Evolutionary conservation across 2,888 invertebrate genomes (phyloP).

Genomic region (Charanyca ferruginea): DNA sequence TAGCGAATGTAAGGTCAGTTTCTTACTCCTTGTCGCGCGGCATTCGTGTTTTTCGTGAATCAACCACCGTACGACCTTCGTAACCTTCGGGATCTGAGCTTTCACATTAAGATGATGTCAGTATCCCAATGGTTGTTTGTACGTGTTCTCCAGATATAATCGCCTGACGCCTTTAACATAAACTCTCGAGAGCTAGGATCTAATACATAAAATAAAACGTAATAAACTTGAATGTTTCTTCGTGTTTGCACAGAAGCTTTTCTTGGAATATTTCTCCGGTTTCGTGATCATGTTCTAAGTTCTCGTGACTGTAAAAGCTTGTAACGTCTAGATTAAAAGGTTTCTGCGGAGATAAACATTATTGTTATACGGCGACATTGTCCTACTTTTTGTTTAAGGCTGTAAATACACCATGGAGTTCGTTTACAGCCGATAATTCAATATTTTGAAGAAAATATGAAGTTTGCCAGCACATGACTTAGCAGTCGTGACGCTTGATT

Average conservation of each 20-base stretch:
- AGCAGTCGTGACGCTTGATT: background rate
- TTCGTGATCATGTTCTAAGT: constrained; percentile 59
- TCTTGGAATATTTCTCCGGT: constrained; percentile 49
- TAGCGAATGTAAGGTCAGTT: constrained; percentile 21
- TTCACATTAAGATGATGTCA: constrained; percentile 42
- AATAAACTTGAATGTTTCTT: constrained; percentile 37
- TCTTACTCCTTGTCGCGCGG: constrained; percentile 5
- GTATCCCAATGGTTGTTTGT: constrained; percentile 21
- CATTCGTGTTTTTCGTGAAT: constrained; percentile 17
- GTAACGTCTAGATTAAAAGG: constrained; percentile 57
- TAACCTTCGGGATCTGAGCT: constrained; percentile 38
- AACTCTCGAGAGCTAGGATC: background rate
- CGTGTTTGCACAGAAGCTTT: constrained; percentile 47
- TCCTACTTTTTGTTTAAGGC: constrained; percentile 37
- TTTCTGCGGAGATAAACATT: constrained; percentile 52
- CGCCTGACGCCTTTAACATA: constrained; percentile 3
- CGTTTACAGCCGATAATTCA: background rate
- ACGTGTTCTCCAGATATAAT: constrained; percentile 20
- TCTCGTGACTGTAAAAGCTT: constrained; percentile 58
- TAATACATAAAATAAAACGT: constrained; percentile 39
- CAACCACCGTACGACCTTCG: constrained; percentile 37
- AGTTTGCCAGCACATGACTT: background rate
- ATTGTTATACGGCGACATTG: constrained; percentile 53
- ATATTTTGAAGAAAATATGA: constrained; percentile 29
- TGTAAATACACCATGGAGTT: constrained; percentile 17